Base-by-base conservation (phyloP, 2,888 invertebrate species). In the Andricus curvator region DNA sequence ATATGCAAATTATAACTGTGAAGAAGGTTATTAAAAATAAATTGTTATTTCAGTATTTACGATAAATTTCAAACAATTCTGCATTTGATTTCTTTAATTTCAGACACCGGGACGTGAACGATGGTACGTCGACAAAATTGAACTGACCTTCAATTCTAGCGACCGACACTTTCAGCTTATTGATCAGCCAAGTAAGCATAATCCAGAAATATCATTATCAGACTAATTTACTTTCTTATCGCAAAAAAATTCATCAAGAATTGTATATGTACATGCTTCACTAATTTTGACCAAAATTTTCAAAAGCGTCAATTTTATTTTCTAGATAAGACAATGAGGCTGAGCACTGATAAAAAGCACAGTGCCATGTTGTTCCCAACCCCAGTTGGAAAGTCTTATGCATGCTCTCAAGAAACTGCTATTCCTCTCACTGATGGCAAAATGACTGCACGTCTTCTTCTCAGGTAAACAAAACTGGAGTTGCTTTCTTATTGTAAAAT, bases 31-130 rank as follows among this genome's bases (percentile, higher is more conserved):
- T 4, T 4, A 15, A 4, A 17, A 48, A 15, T 44, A 5, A 48
- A 48, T 1, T 15, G 17, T 48, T 44, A 44, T 22, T 33, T 33
- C 29, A 66, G 20, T 25, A 13, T 66, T 66, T 66, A 9, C 29
- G 20, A 25, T 17, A 66, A 20, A 9, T 9, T 66, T 15, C 4
- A 29, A 33, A 13, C 15, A 66, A 66, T 67, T 20, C 11, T 60
- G 22, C 66, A 62, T 25, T 51, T 77, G 37, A 41, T 41, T 67
- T 66, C 25, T 29, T 37, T 81, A 80, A 78, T 29, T 81, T 51
- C 91, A 97, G 97, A 97, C 97, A 2, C 97, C 97, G 41, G 97
- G 97, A 6, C 97, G 97, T 9, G 97, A 98, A 89, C 94, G 97
- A 86, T 98, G 98, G 98, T 98, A 97, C 91, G 96, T 97, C 1